phyloP scores from a whole-genome alignment of 1,140 invertebrate genomes.

The Maniola jurtina region DNA sequence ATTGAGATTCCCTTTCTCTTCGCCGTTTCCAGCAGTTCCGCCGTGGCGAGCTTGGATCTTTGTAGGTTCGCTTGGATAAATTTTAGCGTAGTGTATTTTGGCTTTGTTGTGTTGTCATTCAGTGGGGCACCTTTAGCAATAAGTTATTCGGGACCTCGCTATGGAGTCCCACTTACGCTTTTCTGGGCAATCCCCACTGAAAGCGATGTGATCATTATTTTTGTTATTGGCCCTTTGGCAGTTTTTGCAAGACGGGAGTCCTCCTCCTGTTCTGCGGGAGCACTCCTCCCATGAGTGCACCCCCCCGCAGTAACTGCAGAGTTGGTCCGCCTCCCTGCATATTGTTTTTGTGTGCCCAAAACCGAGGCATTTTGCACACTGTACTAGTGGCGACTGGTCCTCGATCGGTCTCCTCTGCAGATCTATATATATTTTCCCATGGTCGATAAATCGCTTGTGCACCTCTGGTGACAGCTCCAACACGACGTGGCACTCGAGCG shows the following conservation, averaged over 20 bases:
- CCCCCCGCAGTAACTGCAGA: slow-evolving; percentile 17
- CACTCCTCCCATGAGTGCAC: slow-evolving; percentile 6
- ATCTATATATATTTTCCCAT: no score
- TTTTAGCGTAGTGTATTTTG: background rate
- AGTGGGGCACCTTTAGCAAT: slow-evolving; percentile 12
- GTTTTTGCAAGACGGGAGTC: slow-evolving; percentile 1
- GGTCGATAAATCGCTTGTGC: no score
- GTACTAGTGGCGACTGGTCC: slow-evolving; percentile 26
- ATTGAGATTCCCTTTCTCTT: slow-evolving; percentile 2
- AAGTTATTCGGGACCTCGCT: slow-evolving; percentile 15
- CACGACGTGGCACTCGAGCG: no score
- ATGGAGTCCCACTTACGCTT: slow-evolving; percentile 25
- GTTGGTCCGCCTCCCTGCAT: slow-evolving; percentile 1
- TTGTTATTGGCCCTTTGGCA: background rate
- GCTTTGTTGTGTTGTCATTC: background rate
- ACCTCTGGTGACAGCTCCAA: no score
- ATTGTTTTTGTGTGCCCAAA: slow-evolving; percentile 18
- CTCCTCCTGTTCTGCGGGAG: background rate
- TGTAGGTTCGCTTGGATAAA: slow-evolving; percentile 33
- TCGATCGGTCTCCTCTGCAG: slow-evolving; percentile 2
- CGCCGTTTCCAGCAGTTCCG: slow-evolving; percentile 24
- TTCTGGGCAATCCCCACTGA: slow-evolving; percentile 19
- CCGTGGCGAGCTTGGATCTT: slow-evolving; percentile 26
- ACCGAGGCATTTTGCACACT: slow-evolving; percentile 22
- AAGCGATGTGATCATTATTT: slow-evolving; percentile 10